A percentile compares a stretch with the other conserved stretches of the same genome.
phyloP scores from a whole-genome alignment of 2,888 invertebrate species.

The Diploptera punctata region DNA sequence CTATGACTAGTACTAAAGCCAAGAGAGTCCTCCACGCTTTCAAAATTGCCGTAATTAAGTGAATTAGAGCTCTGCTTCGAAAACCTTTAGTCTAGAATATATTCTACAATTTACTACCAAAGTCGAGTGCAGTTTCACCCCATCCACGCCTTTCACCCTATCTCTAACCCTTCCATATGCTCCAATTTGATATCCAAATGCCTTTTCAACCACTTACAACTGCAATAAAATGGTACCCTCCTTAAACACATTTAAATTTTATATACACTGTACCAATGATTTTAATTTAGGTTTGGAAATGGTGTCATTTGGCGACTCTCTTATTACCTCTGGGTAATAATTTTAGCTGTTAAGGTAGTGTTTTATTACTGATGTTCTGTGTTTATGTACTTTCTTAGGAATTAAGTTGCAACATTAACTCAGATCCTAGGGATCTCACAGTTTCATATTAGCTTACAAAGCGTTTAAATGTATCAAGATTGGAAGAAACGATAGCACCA shows the following conservation, averaged over 20 bases:
- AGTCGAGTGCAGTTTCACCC: background rate
- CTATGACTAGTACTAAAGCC: constrained; percentile 1
- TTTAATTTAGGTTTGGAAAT: constrained; percentile 17
- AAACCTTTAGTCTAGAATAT: constrained; percentile 1
- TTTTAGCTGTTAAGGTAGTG: background rate
- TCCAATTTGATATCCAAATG: background rate
- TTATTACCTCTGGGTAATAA: background rate
- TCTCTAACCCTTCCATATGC: constrained; percentile 4
- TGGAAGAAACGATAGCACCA: too few species aligned
- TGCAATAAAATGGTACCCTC: background rate
- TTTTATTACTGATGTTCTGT: too few species aligned
- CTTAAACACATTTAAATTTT: constrained; percentile 24
- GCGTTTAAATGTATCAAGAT: too few species aligned
- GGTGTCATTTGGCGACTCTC: background rate
- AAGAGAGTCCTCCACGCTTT: background rate
- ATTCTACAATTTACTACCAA: constrained; percentile 6
- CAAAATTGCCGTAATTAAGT: constrained; percentile 20
- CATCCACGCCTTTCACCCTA: background rate
- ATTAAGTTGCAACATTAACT: too few species aligned
- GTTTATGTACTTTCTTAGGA: too few species aligned
- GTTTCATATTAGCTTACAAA: too few species aligned
- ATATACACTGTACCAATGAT: constrained; percentile 10
- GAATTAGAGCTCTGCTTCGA: constrained; percentile 13
- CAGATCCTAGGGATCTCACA: too few species aligned
- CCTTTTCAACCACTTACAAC: background rate